Evolutionary conservation across 2,888 invertebrate species (phyloP), one percentile per base, ranked within the genome.

Genomic region (Chloromyia formosa): DNA sequence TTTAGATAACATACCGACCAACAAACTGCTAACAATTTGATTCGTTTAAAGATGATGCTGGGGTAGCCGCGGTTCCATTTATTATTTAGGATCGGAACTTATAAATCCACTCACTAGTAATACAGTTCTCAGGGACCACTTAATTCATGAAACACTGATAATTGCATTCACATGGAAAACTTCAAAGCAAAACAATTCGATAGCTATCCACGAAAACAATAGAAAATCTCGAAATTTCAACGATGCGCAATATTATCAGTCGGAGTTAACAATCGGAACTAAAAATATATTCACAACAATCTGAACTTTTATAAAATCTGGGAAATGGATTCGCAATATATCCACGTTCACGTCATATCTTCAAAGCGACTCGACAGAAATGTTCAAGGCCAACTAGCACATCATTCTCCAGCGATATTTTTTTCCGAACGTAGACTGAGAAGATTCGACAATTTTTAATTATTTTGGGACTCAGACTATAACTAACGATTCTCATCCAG

Each of bases 351-450:
- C 49, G 12, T 49, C 49, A 12, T 49, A 49, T 49, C 49, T 49
- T 3, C 16, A n/a, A 49, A 54, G 23, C 54, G 14, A 53, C 20
- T 27, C 68, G 18, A 27, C 40, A 66, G 3, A 35, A 35, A 35
- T 23, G 14, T 54, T 58, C 71, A 71, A 71, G 71, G 71, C 18
- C 16, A 71, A 71, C 71, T 12, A 27, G 71, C 71, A 22, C 40
- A 71, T 71, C 71, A 40, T 71, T 58, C 58, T 58, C 66, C 10
- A 35, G 27, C 27, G 7, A 61, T 1, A 61, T 1, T 56, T 56
- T 49, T 49, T 10, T 56, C 56, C 10, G 16, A 56, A 56, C 20
- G 16, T 56, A 53, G 0, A 14, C 16, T 10, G 14, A 10, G 10
- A 53, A 53, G 14, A 53, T 53, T 53, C 53, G 5, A 16, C 5